phyloP scores from a whole-genome alignment of 2,797 vertebrate genomes.

The Philypnodon macrostomus region DNA sequence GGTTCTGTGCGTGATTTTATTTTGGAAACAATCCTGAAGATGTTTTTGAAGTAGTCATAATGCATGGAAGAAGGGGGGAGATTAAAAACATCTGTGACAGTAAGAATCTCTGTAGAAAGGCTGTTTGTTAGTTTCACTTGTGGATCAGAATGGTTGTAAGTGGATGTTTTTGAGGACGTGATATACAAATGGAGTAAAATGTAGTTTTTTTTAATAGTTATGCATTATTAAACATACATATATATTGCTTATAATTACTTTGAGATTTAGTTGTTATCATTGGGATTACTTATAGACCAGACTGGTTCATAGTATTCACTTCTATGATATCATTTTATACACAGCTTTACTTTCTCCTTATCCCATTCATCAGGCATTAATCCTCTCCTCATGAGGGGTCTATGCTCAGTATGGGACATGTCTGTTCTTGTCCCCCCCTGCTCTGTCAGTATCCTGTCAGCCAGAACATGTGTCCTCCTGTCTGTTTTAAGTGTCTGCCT shows the following conservation, averaged over 20 bases:
- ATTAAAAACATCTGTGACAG: too few species aligned
- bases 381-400: conserved; percentile 49
- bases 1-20: not conserved
- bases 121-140: too few species aligned
- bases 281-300: too few species aligned
- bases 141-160: too few species aligned
- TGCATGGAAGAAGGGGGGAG: not conserved
- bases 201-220: too few species aligned
- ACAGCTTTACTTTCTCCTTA: conserved; percentile 54
- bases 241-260: too few species aligned
- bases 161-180: too few species aligned
- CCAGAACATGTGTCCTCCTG: conserved; percentile 67
- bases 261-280: too few species aligned
- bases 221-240: too few species aligned
- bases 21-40: not conserved
- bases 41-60: not conserved
- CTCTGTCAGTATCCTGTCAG: conserved; percentile 49
- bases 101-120: too few species aligned
- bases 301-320: conserved; percentile 46
- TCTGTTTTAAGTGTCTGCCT: conserved; percentile 58
- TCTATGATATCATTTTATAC: conserved; percentile 32
- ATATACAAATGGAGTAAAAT: too few species aligned
- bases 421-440: conserved; percentile 53
- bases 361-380: conserved; percentile 58
- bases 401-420: conserved; percentile 47